Evolutionary conservation across 2,113 vertebrate genomes (phyloP).

Genomic region (Athene noctua): DNA sequence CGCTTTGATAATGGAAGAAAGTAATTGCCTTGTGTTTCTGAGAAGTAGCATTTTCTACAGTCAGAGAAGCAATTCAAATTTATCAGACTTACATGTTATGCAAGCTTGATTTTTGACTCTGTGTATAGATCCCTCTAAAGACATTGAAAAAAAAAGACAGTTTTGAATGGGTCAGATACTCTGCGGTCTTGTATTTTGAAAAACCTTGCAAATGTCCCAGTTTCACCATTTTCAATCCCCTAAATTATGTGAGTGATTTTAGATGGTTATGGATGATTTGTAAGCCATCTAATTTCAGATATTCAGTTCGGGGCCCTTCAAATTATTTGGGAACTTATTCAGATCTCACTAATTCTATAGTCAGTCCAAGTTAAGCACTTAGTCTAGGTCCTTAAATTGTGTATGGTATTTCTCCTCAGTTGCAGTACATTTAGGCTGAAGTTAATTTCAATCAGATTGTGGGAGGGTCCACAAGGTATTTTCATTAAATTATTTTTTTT

Average conservation of each 20-base stretch:
- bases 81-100: neutral
- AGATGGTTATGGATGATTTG: neutral
- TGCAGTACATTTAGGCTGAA: neutral
- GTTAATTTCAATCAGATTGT: neutral
- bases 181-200: neutral
- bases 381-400: neutral
- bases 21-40: neutral
- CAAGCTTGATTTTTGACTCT: neutral
- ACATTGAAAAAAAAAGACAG: neutral
- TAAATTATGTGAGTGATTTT: neutral
- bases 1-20: neutral
- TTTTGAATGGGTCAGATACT: neutral
- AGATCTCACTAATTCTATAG: neutral
- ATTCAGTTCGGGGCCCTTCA: neutral
- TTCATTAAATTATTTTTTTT: neutral
- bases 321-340: neutral
- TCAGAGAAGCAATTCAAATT: neutral
- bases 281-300: neutral
- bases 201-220: neutral
- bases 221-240: neutral
- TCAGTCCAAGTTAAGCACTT: neutral
- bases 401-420: neutral
- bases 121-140: neutral
- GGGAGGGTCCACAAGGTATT: neutral
- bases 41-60: neutral